Evolutionary conservation across 1,140 invertebrate genomes (phyloP).

Genomic region (Diprion similis): DNA sequence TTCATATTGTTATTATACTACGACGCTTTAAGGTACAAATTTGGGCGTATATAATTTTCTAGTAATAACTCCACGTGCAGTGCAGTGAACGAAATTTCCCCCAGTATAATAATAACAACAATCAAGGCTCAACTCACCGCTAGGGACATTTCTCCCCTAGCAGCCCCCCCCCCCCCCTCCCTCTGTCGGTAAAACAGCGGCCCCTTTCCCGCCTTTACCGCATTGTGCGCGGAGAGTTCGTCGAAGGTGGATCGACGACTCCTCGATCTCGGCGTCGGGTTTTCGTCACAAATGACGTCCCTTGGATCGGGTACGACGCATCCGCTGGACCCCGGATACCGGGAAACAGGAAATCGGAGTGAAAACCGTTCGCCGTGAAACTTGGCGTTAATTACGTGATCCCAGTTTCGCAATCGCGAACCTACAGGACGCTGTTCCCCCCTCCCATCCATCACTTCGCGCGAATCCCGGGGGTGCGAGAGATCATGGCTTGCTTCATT

Average conservation of each 20-base stretch:
- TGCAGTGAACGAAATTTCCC: too few species aligned
- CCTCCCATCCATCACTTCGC: background rate
- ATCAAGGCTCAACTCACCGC: background rate
- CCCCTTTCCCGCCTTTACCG: background rate
- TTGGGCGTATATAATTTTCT: too few species aligned
- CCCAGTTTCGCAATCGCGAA: background rate
- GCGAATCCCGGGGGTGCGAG: background rate
- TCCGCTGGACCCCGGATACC: background rate
- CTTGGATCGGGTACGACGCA: background rate
- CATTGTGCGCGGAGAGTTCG: background rate
- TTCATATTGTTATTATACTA: too few species aligned
- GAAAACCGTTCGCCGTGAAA: too few species aligned
- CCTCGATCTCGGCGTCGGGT: background rate
- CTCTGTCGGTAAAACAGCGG: background rate
- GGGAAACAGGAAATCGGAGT: too few species aligned
- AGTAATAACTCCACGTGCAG: too few species aligned
- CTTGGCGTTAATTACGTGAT: background rate
- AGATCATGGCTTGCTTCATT: constrained; percentile 54
- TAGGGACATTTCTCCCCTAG: background rate
- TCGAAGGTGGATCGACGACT: background rate
- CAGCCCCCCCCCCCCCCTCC: background rate
- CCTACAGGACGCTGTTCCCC: background rate
- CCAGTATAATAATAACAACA: too few species aligned
- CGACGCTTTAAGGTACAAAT: too few species aligned
- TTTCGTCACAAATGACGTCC: background rate